phyloP scores from a whole-genome alignment of 2,113 vertebrate species.

The Aphelocoma coerulescens region DNA sequence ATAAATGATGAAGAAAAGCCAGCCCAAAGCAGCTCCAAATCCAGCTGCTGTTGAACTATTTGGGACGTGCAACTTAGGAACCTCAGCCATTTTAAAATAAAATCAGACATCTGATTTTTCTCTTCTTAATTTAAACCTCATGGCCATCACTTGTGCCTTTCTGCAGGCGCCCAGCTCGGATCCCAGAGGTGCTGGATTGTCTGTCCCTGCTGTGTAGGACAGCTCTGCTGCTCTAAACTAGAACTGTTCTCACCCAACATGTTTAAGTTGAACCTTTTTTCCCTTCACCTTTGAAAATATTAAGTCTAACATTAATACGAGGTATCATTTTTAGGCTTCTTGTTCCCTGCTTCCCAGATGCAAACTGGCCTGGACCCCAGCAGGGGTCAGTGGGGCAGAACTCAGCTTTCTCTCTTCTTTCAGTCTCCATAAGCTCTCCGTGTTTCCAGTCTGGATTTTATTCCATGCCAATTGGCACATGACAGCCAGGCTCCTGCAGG shows the following conservation, averaged over 20 bases:
- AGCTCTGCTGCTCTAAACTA: background rate
- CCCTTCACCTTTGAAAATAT: background rate
- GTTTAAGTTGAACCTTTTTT: background rate
- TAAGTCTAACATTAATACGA: background rate
- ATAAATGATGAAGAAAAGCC: background rate
- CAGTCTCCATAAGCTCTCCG: background rate
- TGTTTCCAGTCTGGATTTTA: background rate
- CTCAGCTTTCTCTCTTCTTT: background rate
- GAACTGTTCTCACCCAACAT: background rate
- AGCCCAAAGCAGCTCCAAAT: background rate
- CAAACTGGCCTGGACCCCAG: rapidly evolving
- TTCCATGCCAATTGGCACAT: rapidly evolving
- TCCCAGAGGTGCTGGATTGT: background rate
- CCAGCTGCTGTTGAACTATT: background rate
- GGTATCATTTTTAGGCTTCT: background rate
- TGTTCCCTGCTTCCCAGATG: background rate
- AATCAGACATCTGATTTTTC: background rate
- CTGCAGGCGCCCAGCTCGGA: rapidly evolving
- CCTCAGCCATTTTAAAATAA: background rate
- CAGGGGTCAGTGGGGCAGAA: background rate
- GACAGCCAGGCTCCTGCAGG: background rate
- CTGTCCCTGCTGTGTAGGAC: background rate
- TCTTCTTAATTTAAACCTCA: background rate
- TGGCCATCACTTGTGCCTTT: background rate
- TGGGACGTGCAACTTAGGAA: background rate